Conservation (phyloP, 1,140 invertebrate species). For the Parapsyche elsis region DNA sequence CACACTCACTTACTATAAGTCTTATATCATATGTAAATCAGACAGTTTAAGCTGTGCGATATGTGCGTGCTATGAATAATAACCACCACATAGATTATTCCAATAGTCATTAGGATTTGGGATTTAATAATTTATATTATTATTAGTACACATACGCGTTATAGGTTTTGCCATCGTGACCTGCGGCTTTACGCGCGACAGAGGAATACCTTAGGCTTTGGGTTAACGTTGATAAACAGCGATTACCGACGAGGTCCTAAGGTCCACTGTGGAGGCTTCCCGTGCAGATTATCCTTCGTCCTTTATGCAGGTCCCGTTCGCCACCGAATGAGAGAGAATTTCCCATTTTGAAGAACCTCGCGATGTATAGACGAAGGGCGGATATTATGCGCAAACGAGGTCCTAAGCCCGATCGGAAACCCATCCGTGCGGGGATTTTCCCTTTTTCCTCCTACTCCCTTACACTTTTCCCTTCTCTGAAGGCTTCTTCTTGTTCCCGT, state of each 20-base stretch:
- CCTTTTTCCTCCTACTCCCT: background rate
- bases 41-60: too few species aligned
- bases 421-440: conserved; percentile 10
- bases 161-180: background rate
- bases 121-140: too few species aligned
- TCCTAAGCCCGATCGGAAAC: conserved; percentile 5
- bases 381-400: conserved; percentile 12
- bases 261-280: too few species aligned
- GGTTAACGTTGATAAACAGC: conserved; percentile 17
- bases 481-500: background rate
- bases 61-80: too few species aligned
- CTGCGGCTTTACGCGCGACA: background rate
- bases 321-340: too few species aligned
- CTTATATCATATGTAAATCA: too few species aligned
- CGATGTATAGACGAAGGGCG: background rate
- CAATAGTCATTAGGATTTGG: too few species aligned
- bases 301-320: background rate
- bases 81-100: too few species aligned
- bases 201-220: conserved; percentile 4
- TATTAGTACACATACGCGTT: background rate
- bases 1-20: too few species aligned
- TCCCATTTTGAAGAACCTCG: too few species aligned
- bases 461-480: background rate
- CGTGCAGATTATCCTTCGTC: background rate
- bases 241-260: background rate